Percentiles rank a stretch among this genome's conserved stretches.
These are phyloP conservation scores for Aphaenogaster rudis DNA, from an alignment of 1,140 invertebrate genomes.

Conservation along the genomic window DNA sequence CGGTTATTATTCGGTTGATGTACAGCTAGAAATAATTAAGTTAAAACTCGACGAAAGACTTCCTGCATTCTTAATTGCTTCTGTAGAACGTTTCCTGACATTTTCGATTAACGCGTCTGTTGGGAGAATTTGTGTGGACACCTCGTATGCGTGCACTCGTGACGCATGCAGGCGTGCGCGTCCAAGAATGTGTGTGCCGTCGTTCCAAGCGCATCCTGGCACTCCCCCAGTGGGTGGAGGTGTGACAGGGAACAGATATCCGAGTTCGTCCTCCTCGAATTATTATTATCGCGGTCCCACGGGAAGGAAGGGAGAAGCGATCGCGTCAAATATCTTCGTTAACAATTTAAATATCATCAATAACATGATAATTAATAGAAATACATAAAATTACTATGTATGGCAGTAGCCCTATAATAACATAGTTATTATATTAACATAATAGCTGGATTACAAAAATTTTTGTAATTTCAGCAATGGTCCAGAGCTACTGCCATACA, in stretches of 20 bases:
- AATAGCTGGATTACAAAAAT: no score
- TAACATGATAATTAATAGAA: neutral
- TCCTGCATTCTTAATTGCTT: neutral
- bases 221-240: conserved; percentile 84
- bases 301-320: conserved; percentile 30
- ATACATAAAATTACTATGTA: neutral
- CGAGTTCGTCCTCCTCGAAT: conserved; percentile 70
- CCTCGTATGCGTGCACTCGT: conserved; percentile 3
- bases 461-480: no score
- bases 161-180: conserved; percentile 43
- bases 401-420: no score
- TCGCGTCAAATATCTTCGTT: conserved; percentile 35
- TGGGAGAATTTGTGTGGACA: neutral
- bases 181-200: conserved; percentile 77
- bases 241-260: conserved; percentile 82
- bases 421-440: no score
- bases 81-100: neutral
- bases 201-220: conserved; percentile 87
- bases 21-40: neutral
- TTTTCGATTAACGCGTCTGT: neutral
- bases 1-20: neutral
- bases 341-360: neutral
- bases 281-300: conserved; percentile 68
- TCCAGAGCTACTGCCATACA: no score
- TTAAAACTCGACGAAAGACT: neutral